A percentile compares a stretch with the other conserved stretches of the same genome.
These are phyloP conservation scores for Hedychridium roseum DNA, from an alignment of 2,888 invertebrate species.

Conservation along the genomic window DNA sequence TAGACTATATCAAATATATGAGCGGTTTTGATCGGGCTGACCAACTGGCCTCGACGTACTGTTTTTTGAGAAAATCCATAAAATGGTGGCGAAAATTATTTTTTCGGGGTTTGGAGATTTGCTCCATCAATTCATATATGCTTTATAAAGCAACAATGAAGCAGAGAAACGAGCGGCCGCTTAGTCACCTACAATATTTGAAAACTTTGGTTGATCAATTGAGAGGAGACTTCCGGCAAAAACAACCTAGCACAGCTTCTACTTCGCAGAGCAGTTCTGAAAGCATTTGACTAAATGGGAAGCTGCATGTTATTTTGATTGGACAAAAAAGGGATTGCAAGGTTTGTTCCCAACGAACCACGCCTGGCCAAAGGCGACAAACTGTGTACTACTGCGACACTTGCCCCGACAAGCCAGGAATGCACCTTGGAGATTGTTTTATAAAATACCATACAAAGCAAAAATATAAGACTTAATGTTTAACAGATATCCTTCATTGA, in stretches of 20 bases:
- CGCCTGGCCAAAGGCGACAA: no score
- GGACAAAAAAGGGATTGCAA: no score
- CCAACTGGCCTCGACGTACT: background rate
- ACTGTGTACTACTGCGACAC: no score
- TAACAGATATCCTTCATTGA: no score
- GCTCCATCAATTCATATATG: conserved; percentile 29
- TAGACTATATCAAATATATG: conserved; percentile 27
- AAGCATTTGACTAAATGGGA: conserved; percentile 3
- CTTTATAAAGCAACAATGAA: conserved; percentile 23
- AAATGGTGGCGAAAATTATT: conserved; percentile 25
- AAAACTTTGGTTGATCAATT: conserved; percentile 27
- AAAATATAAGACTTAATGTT: no score
- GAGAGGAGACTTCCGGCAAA: conserved; percentile 18
- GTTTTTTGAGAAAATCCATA: conserved; percentile 3
- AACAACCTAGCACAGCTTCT: conserved; percentile 12
- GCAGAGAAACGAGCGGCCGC: conserved; percentile 20
- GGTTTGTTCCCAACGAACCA: no score
- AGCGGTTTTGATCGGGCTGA: conserved; percentile 31
- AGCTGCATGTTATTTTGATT: no score
- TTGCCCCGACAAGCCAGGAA: no score
- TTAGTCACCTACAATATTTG: conserved; percentile 25
- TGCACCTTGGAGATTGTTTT: no score
- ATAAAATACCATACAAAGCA: no score
- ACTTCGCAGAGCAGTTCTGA: conserved; percentile 2
- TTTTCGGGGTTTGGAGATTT: conserved; percentile 37